Conservation (phyloP, 2,888 invertebrate species). For the Agrochola lota region DNA sequence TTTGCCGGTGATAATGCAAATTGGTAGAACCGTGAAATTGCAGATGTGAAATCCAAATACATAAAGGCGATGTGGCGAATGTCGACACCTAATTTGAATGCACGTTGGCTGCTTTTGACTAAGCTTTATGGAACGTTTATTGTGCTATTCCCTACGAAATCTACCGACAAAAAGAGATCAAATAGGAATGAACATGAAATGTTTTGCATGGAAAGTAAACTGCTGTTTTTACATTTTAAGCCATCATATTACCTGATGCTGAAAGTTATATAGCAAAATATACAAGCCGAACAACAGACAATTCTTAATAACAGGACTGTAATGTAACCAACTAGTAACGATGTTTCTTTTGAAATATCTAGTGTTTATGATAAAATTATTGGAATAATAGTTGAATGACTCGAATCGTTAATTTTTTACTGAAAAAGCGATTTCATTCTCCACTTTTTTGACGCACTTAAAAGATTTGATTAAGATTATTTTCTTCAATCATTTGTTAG, state of each 20-base stretch:
- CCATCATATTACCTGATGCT: background rate
- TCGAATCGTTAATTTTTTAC: background rate
- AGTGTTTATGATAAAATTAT: background rate
- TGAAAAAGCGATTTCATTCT: background rate
- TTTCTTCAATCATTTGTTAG: background rate
- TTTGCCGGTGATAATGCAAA: background rate
- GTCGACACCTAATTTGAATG: background rate
- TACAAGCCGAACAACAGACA: background rate
- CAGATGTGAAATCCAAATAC: background rate
- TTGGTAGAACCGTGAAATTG: background rate
- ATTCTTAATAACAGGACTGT: background rate
- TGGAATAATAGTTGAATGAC: background rate
- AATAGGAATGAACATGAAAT: background rate
- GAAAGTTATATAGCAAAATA: background rate
- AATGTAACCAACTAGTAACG: background rate
- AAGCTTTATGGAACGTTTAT: background rate
- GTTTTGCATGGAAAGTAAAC: background rate
- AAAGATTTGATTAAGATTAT: background rate
- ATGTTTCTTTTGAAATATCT: background rate
- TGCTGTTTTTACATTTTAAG: background rate
- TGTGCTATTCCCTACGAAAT: background rate
- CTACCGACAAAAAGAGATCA: background rate
- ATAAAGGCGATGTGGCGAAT: background rate
- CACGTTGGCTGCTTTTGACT: background rate
- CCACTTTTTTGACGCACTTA: background rate